phyloP scores from a whole-genome alignment of 2,113 vertebrate genomes.

The Ovis canadensis region DNA sequence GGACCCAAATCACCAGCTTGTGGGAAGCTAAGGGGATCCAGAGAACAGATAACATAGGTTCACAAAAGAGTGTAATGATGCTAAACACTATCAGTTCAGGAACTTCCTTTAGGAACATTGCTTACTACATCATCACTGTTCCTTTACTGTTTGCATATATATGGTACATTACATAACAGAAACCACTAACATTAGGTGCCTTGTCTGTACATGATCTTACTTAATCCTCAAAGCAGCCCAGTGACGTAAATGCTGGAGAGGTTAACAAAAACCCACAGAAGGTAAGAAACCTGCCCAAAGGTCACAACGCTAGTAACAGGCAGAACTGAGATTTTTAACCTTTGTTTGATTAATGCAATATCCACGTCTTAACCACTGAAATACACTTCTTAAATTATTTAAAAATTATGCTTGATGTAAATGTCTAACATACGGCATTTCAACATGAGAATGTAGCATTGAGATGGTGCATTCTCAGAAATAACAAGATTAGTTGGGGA shows the following conservation, averaged over 20 bases:
- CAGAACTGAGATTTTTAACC: neutral
- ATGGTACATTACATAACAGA: neutral
- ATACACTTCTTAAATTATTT: neutral
- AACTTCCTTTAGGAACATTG: neutral
- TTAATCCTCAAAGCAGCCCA: neutral
- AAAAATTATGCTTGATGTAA: neutral
- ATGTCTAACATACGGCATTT: neutral
- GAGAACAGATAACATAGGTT: accelerated
- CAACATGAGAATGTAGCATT: neutral
- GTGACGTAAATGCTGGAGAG: neutral
- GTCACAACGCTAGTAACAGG: neutral
- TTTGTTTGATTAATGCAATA: neutral
- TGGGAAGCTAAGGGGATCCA: neutral
- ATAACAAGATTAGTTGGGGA: neutral
- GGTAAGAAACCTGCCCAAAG: neutral
- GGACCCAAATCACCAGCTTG: neutral
- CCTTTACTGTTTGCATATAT: neutral
- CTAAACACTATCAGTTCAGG: neutral
- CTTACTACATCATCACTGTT: neutral
- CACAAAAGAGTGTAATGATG: neutral
- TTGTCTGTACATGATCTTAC: neutral
- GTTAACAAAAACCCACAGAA: neutral
- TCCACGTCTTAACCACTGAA: neutral
- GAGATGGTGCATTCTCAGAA: neutral
- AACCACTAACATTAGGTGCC: neutral